Evolutionary conservation across 2,113 vertebrate genomes (phyloP).

Genomic region (Penelope pileata): DNA sequence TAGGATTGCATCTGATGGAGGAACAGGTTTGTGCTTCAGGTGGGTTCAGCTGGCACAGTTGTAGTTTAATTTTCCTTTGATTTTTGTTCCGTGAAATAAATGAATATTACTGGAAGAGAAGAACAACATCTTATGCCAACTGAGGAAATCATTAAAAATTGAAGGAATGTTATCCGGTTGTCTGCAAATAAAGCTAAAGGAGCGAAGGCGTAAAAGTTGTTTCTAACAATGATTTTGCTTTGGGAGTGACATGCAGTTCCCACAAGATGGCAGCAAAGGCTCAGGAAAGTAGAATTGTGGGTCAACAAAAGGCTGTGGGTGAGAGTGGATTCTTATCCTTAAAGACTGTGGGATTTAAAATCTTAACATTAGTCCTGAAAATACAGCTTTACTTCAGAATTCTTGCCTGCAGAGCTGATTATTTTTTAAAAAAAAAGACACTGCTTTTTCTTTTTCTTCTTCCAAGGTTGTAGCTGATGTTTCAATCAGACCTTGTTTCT

Average conservation of each 20-base stretch:
- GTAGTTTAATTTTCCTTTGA: neutral
- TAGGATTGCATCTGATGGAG: neutral
- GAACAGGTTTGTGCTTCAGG: neutral
- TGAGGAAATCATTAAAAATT: neutral
- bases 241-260: neutral
- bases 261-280: slow-evolving; percentile 65
- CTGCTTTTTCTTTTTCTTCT: neutral
- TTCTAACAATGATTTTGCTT: neutral
- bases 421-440: neutral
- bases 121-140: neutral
- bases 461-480: neutral
- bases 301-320: neutral
- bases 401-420: neutral
- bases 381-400: neutral
- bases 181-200: neutral
- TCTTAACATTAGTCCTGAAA: neutral
- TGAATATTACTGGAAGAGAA: neutral
- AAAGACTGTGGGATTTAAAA: neutral
- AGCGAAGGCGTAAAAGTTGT: neutral
- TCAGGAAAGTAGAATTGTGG: neutral
- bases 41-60: neutral
- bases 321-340: neutral
- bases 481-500: neutral
- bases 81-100: neutral
- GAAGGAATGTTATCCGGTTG: neutral